Base-by-base conservation (phyloP, 2,888 invertebrate species). In the Dasypogon diadema region DNA sequence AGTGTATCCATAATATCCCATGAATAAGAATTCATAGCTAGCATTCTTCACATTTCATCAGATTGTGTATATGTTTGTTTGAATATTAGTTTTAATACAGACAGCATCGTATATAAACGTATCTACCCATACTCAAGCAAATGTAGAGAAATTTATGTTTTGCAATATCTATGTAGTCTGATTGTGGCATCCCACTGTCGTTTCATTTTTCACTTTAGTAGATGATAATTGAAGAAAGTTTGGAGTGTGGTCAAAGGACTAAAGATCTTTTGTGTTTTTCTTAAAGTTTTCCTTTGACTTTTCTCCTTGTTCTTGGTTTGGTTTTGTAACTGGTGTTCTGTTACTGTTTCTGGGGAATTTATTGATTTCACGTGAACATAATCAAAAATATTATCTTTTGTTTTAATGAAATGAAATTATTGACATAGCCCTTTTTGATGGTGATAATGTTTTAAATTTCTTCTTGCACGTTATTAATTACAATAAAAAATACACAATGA, bases 1-100 rank as follows among this genome's bases (percentile, higher is more conserved):
- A n/a, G n/a, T 30, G 30, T 30, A 8, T 30, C 3, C 8, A 30
- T 30, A 8, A 37, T 18, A 60, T 1, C 18, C 18, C 1, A 10
- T 42, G 60, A 60, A 60, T 60, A 21, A 60, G 18, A 60, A 60
- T 60, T 60, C 18, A 14, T 37, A 37, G 60, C 16, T 60, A 18
- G 37, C n/a, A 60, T 37, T 60, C 60, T 16, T 34, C 18, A 16
- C 14, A 37, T 60, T 12, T 60, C 34, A 37, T 10, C 60, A 42
- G 60, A 60, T n/a, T 18, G 26, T 60, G 34, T 60, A 8, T 30
- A 37, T 60, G 18, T 37, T 60, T 60, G 37, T 37, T 12, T 3
- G 18, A 16, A 60, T 60, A 26, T 14, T 34, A 12, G 16, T 58
- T 58, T 14, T 30, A 58, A 58, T 58, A 58, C 26, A 30, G 12